Evolutionary conservation across 1,140 invertebrate genomes (phyloP).

Genomic region (Gryllus bimaculatus): DNA sequence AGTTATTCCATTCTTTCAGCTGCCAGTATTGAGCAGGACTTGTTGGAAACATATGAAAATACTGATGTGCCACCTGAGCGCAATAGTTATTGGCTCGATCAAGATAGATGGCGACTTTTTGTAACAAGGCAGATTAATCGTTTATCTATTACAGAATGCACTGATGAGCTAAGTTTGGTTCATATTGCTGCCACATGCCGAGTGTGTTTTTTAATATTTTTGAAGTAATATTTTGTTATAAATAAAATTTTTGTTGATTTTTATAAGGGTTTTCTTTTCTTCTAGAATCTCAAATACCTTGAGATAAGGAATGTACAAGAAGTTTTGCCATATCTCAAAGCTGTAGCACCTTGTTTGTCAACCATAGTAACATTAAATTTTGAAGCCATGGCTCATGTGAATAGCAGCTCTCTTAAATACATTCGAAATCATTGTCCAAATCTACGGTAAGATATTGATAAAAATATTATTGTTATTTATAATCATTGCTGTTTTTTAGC

Average conservation of each 20-base stretch:
- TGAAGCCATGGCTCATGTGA: slow-evolving; percentile 21
- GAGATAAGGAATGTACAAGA: slow-evolving; percentile 22
- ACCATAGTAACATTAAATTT: slow-evolving; percentile 21
- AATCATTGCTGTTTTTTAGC: background rate
- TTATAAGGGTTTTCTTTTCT: background rate
- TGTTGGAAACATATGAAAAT: slow-evolving; percentile 21
- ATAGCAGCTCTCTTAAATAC: slow-evolving; percentile 20
- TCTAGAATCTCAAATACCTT: slow-evolving; percentile 23
- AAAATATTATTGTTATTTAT: background rate
- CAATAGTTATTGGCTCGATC: slow-evolving; percentile 21
- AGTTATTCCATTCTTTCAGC: slow-evolving; percentile 13
- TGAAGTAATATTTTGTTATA: background rate
- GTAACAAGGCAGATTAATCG: slow-evolving; percentile 19
- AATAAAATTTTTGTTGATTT: background rate
- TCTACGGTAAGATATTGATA: slow-evolving; percentile 17
- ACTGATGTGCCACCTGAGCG: slow-evolving; percentile 16
- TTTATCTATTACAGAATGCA: slow-evolving; percentile 22
- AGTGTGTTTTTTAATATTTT: slow-evolving; percentile 15
- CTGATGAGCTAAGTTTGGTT: slow-evolving; percentile 21
- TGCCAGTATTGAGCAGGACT: slow-evolving; percentile 22
- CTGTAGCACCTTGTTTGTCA: slow-evolving; percentile 19
- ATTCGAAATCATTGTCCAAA: slow-evolving; percentile 22
- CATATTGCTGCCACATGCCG: slow-evolving; percentile 22
- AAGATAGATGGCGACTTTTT: slow-evolving; percentile 22
- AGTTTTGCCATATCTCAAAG: slow-evolving; percentile 21